Conservation (phyloP, 2,113 vertebrate species). For the Sceloporus undulatus region DNA sequence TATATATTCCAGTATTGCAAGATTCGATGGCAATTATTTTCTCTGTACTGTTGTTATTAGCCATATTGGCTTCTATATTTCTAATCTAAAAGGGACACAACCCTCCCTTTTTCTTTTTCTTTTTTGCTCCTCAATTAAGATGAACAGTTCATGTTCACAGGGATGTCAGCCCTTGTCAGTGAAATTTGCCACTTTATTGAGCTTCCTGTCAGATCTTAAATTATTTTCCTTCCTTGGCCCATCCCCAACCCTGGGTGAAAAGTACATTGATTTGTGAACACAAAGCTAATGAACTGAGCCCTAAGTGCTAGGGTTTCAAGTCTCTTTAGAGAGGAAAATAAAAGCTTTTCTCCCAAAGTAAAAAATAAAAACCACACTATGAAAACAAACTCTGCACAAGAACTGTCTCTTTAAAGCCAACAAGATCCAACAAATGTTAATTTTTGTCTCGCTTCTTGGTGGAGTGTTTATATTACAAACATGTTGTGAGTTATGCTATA, state of each 20-base stretch:
- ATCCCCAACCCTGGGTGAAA: constrained; percentile 25
- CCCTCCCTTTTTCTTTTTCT: too few species aligned
- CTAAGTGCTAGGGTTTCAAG: constrained; percentile 19
- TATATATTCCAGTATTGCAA: not conserved
- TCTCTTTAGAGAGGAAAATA: constrained; percentile 43
- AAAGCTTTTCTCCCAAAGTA: not conserved
- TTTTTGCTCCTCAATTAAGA: not conserved
- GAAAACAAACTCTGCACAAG: constrained; percentile 48
- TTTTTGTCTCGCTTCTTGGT: constrained; percentile 54
- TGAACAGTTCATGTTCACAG: constrained; percentile 26
- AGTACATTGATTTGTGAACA: constrained; percentile 34
- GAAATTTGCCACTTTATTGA: constrained; percentile 12
- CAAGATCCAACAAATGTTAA: constrained; percentile 57
- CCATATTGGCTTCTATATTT: not conserved
- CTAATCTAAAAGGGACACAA: constrained; percentile 14
- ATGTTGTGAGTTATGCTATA: constrained; percentile 55
- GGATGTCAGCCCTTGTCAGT: not conserved
- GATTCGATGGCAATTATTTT: constrained; percentile 29
- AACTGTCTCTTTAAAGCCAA: constrained; percentile 51
- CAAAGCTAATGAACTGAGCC: not conserved
- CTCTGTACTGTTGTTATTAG: constrained; percentile 31
- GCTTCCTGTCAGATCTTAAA: constrained; percentile 8
- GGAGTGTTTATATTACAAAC: constrained; percentile 62
- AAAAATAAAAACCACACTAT: constrained; percentile 8
- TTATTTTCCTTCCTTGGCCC: constrained; percentile 18